Percentiles rank a stretch among this genome's conserved stretches.
These are phyloP conservation scores for Pangasianodon hypophthalmus DNA, from an alignment of 2,113 vertebrate species.

Conservation along the genomic window DNA sequence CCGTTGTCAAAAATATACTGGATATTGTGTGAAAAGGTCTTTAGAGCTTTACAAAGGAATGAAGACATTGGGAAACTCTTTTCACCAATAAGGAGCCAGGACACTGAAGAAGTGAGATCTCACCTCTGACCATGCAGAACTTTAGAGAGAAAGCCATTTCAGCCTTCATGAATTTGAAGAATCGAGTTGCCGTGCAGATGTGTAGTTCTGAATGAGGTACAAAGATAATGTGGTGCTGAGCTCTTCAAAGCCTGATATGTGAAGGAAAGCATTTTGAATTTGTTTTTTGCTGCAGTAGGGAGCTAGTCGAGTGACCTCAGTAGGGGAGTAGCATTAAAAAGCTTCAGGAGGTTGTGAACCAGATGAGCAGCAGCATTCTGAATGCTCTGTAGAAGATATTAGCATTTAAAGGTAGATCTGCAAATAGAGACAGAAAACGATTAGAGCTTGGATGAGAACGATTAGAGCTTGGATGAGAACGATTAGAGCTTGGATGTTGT, in stretches of 20 bases:
- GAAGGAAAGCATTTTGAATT: not conserved
- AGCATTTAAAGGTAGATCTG: not conserved
- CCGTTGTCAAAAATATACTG: not conserved
- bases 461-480: not conserved
- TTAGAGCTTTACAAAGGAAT: not conserved
- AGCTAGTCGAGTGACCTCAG: not conserved
- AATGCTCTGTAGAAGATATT: not conserved
- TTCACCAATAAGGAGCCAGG: not conserved
- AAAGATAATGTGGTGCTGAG: not conserved
- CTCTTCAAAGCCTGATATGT: not conserved
- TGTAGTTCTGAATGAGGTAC: not conserved
- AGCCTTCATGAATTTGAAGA: not conserved
- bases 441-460: not conserved
- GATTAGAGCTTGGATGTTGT: too few species aligned
- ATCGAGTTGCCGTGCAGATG: not conserved
- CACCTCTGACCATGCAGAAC: not conserved
- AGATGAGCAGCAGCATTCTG: not conserved
- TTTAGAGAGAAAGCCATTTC: not conserved
- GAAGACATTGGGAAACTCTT: not conserved
- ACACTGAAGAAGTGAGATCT: not conserved
- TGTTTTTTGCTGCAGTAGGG: not conserved
- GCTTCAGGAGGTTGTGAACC: not conserved
- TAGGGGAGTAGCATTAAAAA: not conserved
- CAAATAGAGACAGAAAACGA: not conserved
- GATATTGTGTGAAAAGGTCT: not conserved